A percentile compares a stretch with the other conserved stretches of the same genome.
Conservation (phyloP, 2,113 vertebrate species). For the Fukomys damarensis region DNA sequence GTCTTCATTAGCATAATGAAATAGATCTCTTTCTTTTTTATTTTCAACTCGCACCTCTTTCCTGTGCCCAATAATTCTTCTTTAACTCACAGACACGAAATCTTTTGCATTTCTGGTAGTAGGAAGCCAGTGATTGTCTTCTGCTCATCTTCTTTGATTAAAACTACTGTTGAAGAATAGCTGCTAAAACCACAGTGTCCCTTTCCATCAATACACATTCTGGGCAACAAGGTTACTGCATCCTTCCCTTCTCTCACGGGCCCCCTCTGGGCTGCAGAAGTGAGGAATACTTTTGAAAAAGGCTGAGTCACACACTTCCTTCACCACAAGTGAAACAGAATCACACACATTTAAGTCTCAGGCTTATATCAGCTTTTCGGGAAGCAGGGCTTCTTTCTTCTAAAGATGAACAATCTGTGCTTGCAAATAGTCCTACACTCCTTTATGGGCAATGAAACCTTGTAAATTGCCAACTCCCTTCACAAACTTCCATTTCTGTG, state of each 20-base stretch:
- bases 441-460: conserved; percentile 90
- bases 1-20: conserved; percentile 78
- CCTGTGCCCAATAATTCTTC: conserved; percentile 50
- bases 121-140: conserved; percentile 84
- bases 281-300: conserved; percentile 77
- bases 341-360: conserved; percentile 82
- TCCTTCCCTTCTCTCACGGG: conserved; percentile 28
- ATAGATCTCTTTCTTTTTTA: conserved; percentile 52
- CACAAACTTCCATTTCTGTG: conserved; percentile 99
- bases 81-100: conserved; percentile 8
- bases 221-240: conserved; percentile 31
- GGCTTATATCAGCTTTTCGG: conserved; percentile 82
- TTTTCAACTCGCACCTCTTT: neutral
- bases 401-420: conserved; percentile 73
- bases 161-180: conserved; percentile 64
- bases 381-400: conserved; percentile 76
- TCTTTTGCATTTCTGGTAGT: conserved; percentile 71
- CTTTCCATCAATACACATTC: conserved; percentile 54
- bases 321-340: conserved; percentile 72
- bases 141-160: conserved; percentile 78
- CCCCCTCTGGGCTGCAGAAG: conserved; percentile 55
- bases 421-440: conserved; percentile 65
- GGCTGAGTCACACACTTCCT: neutral
- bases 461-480: conserved; percentile 98
- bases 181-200: conserved; percentile 64